Evolutionary conservation across 2,797 vertebrate genomes (phyloP), one percentile per base, ranked within the genome.

Genomic region (Anguilla pacifica): DNA sequence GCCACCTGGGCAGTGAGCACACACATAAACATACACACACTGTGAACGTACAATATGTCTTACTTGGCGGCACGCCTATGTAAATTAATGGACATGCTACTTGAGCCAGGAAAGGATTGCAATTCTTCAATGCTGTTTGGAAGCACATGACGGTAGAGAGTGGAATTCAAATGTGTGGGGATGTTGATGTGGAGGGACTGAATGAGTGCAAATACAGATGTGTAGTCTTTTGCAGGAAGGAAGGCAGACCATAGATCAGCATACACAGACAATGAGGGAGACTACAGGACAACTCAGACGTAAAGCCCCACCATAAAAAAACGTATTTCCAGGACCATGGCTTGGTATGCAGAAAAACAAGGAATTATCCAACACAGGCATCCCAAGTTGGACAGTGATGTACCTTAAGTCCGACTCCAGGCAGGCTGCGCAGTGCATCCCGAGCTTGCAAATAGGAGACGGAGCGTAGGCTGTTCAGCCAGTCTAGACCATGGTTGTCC

Each of bases 361-460:
- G 43, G 6, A 25, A 46, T 46, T 17, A 49, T 49, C 77, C 25
- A 81, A 46, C 77, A 22, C 15, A 49, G 43, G 77, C 6, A 28
- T 81, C 5, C 77, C 77, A 10, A 53, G n/a, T 57, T 22, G 57
- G 74, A 53, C 3, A 57, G 57, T 28, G 15, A 82, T 46, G 89
- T 87, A 98, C 98, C 97, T 99, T 99, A 77, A 93, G 88, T 43
- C 98, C 98, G 6, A 99, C 98, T 0, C 98, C 98, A 0, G 98
- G 97, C 72, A 99, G 95, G 53, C 96, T 85, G 0, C 97, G 95
- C 87, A 99, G 96, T 85, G 96, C 96, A 57, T 94, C 92, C 72
- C 94, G 96, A 31, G 98, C 97, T 89, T 97, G 95, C 0, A 93
- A 88, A 0, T 99, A 99, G 3, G 97, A 92, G 0, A 13, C 89